phyloP scores from a whole-genome alignment of 2,113 vertebrate species.

The Ptyas mucosa region DNA sequence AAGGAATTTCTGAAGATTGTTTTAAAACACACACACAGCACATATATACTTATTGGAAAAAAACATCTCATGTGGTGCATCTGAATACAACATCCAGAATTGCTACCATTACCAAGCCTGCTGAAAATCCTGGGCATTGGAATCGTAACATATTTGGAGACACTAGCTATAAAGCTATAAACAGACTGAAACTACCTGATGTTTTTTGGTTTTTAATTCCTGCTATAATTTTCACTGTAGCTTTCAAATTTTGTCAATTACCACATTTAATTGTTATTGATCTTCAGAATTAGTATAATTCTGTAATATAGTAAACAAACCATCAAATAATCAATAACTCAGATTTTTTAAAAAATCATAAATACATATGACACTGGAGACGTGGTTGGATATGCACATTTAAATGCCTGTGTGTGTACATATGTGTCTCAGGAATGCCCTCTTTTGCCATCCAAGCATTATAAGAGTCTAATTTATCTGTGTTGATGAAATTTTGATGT shows the following conservation, averaged over 20 bases:
- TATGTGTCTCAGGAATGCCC: neutral
- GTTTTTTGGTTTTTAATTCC: neutral
- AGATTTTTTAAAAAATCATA: neutral
- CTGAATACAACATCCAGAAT: neutral
- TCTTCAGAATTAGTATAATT: neutral
- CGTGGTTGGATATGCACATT: neutral
- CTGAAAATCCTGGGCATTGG: neutral
- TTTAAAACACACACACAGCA: neutral
- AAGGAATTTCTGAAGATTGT: neutral
- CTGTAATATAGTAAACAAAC: neutral
- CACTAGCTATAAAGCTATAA: neutral
- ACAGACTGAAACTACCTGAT: neutral
- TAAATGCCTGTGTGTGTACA: neutral
- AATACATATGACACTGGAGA: neutral
- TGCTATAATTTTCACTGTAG: neutral
- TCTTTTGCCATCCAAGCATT: neutral
- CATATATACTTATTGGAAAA: neutral
- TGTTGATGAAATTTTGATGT: neutral
- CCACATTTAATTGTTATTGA: neutral
- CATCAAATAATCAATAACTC: neutral
- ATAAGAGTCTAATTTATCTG: neutral
- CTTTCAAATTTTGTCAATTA: neutral
- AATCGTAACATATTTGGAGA: neutral
- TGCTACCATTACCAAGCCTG: neutral
- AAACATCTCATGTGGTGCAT: neutral